Base-by-base conservation (phyloP, 2,888 invertebrate species). In the Idaea biselata region DNA sequence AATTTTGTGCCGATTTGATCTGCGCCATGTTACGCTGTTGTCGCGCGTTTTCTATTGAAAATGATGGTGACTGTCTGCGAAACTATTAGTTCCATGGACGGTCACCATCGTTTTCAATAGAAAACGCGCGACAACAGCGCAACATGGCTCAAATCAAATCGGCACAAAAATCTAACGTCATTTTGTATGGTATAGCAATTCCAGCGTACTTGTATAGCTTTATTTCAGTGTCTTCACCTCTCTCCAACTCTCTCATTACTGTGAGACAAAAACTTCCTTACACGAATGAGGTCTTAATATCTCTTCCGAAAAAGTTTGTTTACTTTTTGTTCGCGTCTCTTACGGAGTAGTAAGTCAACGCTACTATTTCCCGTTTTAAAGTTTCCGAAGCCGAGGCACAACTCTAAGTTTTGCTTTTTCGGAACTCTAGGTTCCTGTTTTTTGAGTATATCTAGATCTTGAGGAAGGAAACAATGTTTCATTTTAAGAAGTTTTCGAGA, bases 401-500 rank as follows among this genome's bases (percentile, higher is more conserved):
- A 14, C 44, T 11, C 44, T 44, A 44, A 44, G 44, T 44, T 44
- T 44, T 44, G 44, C 44, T 44, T 44, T 44, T 44, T 44, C 44
- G 11, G 44, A 11, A 8, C 44, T 44, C 14, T 14, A 44, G 44
- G 6, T 76, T 79, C 76, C 78, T 73, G 74, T 73, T 78, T 72
- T 73, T 73, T 69, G 68, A 70, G 70, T 74, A 75, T 62, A 65
- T 71, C 68, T 74, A 68, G 72, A 74, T 70, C 63, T 65, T 69
- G 65, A 72, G 74, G 74, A 76, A 74, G 77, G 76, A 79, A 79
- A 75, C 73, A 74, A 73, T 77, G 68, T 74, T 72, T 76, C 72
- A 76, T 71, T 74, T 71, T 72, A 75, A 73, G 73, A 73, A 72
- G 73, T 76, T 70, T 56, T 17, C 56, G 17, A 56, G 56, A 18